Evolutionary conservation across 2,113 vertebrate species (phyloP).

Genomic region (Labeo catla): DNA sequence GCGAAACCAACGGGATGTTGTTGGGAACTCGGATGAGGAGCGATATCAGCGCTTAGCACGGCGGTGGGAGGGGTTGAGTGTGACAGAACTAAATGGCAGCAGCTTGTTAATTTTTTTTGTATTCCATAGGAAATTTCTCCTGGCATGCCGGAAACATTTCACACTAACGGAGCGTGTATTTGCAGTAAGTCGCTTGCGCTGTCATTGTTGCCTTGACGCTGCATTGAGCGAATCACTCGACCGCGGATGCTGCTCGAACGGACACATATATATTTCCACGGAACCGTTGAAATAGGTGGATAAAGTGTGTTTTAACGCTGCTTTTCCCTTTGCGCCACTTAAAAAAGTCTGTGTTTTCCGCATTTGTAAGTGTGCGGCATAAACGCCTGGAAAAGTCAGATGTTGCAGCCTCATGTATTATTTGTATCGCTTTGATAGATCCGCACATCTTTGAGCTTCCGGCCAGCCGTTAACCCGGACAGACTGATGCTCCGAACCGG

Average conservation of each 20-base stretch:
- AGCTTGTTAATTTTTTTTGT: not conserved
- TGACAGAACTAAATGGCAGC: constrained; percentile 32
- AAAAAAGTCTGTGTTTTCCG: not conserved
- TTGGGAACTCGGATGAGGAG: constrained; percentile 33
- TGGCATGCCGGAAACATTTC: not conserved
- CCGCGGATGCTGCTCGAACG: not conserved
- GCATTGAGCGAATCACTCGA: not conserved
- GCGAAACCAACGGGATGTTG: constrained; percentile 42
- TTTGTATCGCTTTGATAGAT: not conserved
- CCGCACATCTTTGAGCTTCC: constrained; percentile 58
- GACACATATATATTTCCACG: not conserved
- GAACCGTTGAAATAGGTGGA: not conserved
- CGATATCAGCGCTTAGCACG: constrained; percentile 59
- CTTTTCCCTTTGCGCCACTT: too few species aligned
- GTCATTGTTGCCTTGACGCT: not conserved
- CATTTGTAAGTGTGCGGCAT: not conserved
- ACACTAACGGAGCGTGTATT: not conserved
- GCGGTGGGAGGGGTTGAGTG: constrained; percentile 14
- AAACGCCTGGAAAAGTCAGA: not conserved
- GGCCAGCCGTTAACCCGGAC: constrained; percentile 43
- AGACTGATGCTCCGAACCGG: constrained; percentile 78
- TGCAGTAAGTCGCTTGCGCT: not conserved
- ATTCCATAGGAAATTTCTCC: not conserved
- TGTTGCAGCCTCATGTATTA: not conserved
- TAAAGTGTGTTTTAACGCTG: not conserved